Evolutionary conservation across 2,888 invertebrate species (phyloP), one percentile per base, ranked within the genome.

Genomic region (Hipparchia sbordonii): DNA sequence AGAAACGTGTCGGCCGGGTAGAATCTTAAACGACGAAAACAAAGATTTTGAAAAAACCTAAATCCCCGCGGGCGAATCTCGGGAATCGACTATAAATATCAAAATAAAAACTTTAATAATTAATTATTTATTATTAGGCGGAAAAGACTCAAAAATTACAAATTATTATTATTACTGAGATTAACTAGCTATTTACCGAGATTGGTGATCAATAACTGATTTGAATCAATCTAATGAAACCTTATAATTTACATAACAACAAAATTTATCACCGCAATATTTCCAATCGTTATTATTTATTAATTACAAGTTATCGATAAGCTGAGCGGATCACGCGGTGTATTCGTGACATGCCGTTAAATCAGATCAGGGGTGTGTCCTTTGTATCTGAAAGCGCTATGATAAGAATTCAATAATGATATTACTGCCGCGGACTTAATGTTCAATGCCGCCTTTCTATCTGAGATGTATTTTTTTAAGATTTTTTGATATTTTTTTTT

Each of bases 301-400:
- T 72, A 77, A 75, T 74, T 78, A 74, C 67, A 70, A 63, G 33
- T 60, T 33, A 74, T 61, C 51, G 76, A 76, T 76, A 77, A 77
- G 70, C 63, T 67, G 56, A 74, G 45, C 71, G 48, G 67, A 74
- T 75, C 78, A 77, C 77, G 76, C 70, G 46, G 54, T 63, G 9
- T 5, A 73, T 68, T 72, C 77, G 72, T 79, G 79, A 73, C 73
- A 68, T 62, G 66, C 13, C 61, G 67, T 68, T 48, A 56, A 73
- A 72, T 57, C 73, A 74, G 77, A 77, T 77, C 77, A 78, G 79
- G 77, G 78, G 79, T 79, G 79, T 79, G 79, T 79, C 79, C 72
- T 77, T 77, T 75, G 62, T 74, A 76, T 71, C 56, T 56, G 23
- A 67, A 66, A 74, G 69, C 69, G 60, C 69, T 9, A 13, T 45